phyloP scores from a whole-genome alignment of 2,113 vertebrate species.

The Toxotes chatareus region DNA sequence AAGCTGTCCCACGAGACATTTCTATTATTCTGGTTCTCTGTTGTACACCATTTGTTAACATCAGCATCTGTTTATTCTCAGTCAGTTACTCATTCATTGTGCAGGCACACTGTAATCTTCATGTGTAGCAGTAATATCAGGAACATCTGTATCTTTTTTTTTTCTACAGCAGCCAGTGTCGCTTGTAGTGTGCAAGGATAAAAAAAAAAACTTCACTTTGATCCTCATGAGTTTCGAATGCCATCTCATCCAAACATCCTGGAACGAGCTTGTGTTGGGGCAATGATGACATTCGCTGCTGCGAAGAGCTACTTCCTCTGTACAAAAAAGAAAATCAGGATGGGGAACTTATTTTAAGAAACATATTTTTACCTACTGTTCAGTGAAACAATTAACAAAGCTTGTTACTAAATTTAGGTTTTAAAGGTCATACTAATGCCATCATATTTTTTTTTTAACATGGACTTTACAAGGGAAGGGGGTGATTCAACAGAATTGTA shows the following conservation, averaged over 20 bases:
- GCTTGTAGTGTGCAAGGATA: background rate
- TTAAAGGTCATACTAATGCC: slow-evolving; percentile 60
- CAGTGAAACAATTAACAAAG: slow-evolving; percentile 74
- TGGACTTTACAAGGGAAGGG: background rate
- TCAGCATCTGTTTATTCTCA: background rate
- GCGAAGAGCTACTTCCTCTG: slow-evolving; percentile 54
- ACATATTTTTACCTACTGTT: slow-evolving; percentile 50
- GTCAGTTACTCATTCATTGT: background rate
- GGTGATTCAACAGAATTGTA: background rate
- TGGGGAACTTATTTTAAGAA: slow-evolving; percentile 66
- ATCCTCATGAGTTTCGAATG: slow-evolving; percentile 58
- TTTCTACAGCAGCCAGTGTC: background rate
- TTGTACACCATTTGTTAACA: background rate
- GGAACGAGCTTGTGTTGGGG: slow-evolving; percentile 30
- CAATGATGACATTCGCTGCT: slow-evolving; percentile 34
- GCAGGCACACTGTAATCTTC: background rate
- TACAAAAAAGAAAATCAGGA: slow-evolving; percentile 38
- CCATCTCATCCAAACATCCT: slow-evolving; percentile 72
- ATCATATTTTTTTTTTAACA: slow-evolving; percentile 9
- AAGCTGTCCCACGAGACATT: background rate
- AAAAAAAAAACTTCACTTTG: slow-evolving; percentile 35
- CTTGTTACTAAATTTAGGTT: slow-evolving; percentile 65
- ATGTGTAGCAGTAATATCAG: slow-evolving; percentile 15
- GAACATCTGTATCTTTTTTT: background rate
- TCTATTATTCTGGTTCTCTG: background rate